phyloP scores from a whole-genome alignment of 2,797 vertebrate species.

The Lagocephalus sceleratus region DNA sequence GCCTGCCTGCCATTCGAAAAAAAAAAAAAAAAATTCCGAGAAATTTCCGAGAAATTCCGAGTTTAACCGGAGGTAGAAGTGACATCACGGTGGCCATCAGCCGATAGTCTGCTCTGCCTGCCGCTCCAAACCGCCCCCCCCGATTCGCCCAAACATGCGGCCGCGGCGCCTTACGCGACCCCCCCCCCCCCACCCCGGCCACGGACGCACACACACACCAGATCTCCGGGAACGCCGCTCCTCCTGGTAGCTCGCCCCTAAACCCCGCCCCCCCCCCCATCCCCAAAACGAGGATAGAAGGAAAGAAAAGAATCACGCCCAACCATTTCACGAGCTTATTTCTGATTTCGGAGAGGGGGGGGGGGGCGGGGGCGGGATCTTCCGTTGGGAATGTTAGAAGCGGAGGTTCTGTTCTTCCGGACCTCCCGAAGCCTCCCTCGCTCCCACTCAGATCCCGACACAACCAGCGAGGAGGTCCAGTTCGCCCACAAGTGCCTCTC shows the following conservation, averaged over 20 bases:
- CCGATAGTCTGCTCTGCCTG: constrained; percentile 65
- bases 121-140: constrained; percentile 30
- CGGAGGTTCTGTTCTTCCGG: not conserved
- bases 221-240: constrained; percentile 1
- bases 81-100: constrained; percentile 63
- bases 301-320: no score
- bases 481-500: constrained; percentile 54
- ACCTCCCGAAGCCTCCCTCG: not conserved
- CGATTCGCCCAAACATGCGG: constrained; percentile 36
- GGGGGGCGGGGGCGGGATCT: no score
- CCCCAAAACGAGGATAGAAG: no score
- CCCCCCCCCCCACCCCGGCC: constrained; percentile 10
- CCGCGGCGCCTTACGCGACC: constrained; percentile 78
- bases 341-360: not conserved
- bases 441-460: not conserved
- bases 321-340: not conserved
- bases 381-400: not conserved
- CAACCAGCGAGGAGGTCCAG: constrained; percentile 7
- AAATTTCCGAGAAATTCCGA: constrained; percentile 33
- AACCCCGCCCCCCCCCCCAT: no score
- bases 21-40: constrained; percentile 13
- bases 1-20: constrained; percentile 74
- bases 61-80: constrained; percentile 60
- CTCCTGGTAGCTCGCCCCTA: no score
- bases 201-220: not conserved